A percentile compares a stretch with the other conserved stretches of the same genome.
These are phyloP conservation scores for Dallia pectoralis DNA, from an alignment of 2,797 vertebrate species.

Conservation along the genomic window DNA sequence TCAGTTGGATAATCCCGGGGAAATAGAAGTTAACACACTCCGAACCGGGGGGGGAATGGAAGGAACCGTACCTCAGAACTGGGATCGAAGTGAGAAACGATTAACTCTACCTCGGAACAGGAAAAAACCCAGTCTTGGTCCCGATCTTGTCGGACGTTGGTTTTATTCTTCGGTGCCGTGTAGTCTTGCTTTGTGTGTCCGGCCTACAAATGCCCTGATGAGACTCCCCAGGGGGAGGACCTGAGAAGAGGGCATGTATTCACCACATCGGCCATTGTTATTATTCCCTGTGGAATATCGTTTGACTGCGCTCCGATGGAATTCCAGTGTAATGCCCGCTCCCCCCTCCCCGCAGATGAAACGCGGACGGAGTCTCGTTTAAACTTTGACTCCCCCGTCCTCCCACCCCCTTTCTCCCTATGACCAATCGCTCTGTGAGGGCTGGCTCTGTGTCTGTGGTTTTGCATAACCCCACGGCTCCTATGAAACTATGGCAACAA, in stretches of 20 bases:
- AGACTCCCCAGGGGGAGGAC: constrained; percentile 24
- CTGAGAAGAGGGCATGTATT: constrained; percentile 8
- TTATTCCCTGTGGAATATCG: constrained; percentile 20
- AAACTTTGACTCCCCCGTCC: constrained; percentile 27
- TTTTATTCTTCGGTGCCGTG: constrained; percentile 53
- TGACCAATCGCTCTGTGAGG: constrained; percentile 31
- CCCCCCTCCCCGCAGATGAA: background rate
- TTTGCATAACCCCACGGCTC: constrained; percentile 53
- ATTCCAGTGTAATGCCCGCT: constrained; percentile 5
- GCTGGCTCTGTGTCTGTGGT: constrained; percentile 40
- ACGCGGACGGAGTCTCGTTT: constrained; percentile 2
- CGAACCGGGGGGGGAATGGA: constrained; percentile 51
- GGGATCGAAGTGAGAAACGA: background rate
- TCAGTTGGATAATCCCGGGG: constrained; percentile 69
- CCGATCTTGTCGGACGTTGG: constrained; percentile 63
- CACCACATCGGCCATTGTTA: background rate
- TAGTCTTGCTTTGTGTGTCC: constrained; percentile 60
- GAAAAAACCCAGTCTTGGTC: constrained; percentile 61
- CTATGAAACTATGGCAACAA: constrained; percentile 71
- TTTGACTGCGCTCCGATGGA: constrained; percentile 17
- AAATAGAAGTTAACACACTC: constrained; percentile 67
- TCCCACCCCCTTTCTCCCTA: constrained; percentile 26
- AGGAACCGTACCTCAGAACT: constrained; percentile 42
- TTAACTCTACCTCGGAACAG: too few species aligned
- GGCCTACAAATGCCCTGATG: constrained; percentile 51